A percentile compares a stretch with the other conserved stretches of the same genome.
phyloP scores from a whole-genome alignment of 2,113 vertebrate species.

The Hypanus sabinus region DNA sequence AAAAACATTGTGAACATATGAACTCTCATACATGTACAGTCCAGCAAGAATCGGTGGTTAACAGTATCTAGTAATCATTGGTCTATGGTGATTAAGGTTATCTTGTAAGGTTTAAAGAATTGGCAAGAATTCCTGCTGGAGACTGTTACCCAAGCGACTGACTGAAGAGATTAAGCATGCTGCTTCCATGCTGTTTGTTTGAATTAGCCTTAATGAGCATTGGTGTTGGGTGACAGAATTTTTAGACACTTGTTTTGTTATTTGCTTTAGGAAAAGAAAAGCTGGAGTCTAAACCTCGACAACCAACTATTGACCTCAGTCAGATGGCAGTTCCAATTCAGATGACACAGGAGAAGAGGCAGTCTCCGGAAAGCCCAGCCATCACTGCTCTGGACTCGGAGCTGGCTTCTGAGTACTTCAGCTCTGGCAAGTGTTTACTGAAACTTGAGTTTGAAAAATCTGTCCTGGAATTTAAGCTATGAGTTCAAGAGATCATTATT shows the following conservation, averaged over 20 bases:
- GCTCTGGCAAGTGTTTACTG: constrained; percentile 62
- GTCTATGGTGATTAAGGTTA: not conserved
- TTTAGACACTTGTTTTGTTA: not conserved
- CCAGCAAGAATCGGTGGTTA: not conserved
- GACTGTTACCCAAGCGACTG: not conserved
- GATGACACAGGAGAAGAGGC: constrained; percentile 81
- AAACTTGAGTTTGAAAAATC: not conserved
- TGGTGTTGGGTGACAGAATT: not conserved
- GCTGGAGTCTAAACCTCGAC: constrained; percentile 74
- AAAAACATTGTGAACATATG: no score
- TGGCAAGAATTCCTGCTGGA: not conserved
- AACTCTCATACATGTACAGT: no score
- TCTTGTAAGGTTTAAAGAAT: not conserved
- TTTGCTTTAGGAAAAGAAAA: constrained; percentile 77
- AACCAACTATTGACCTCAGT: constrained; percentile 90
- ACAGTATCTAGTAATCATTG: not conserved
- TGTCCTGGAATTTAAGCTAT: not conserved
- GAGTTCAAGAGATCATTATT: not conserved
- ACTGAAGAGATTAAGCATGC: not conserved
- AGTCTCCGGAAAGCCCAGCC: constrained; percentile 68
- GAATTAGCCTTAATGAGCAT: not conserved
- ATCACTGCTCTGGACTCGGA: constrained; percentile 76
- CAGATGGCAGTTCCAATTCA: constrained; percentile 96
- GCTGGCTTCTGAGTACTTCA: constrained; percentile 63
- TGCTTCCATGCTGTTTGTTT: not conserved